Base-by-base conservation (phyloP, 2,888 invertebrate genomes). In the Alentia gelatinosa region DNA sequence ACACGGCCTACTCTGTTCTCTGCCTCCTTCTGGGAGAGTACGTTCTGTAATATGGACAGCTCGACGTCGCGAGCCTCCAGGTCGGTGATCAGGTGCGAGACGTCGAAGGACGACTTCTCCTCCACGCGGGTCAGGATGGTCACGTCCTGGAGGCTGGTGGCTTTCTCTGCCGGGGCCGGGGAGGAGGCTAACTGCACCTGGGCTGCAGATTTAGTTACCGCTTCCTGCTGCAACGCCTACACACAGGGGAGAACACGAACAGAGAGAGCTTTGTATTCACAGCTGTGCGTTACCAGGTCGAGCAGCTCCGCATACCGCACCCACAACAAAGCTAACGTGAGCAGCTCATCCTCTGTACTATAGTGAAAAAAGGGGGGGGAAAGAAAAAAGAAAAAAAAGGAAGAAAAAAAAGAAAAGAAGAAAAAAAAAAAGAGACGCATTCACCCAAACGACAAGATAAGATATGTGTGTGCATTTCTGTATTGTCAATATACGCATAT, bases 51-150 rank as follows among this genome's bases (percentile, higher is more conserved):
- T 15, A 90, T 63, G 19, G 23, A 7, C 56, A 90, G 90, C 63
- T 90, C 90, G 7, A 37, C 90, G 35, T 84, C 42, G n/a, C 35
- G 40, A 1, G 84, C 40, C 19, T 90, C 84, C 26, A 50, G 47
- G 84, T 86, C 50, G 7, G 83, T 50, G 26, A 90, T 79, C 7
- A 90, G 79, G n/a, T 42, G 79, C 9, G 42, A 75, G 33, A 90
- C 79, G 83, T 90, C 90, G 33, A 90, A 79, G 7, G 90, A 56
- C 19, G 90, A 90, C 47, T 90, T 90, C 83, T 90, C 90, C 47
- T 90, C 33, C 1, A 90, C 90, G 9, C 90, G 42, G 33, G 90
- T 90, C 33, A 90, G 74, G 23, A 90, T 74, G n/a, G 90, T 90
- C 42, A 79, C 79, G 33, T 74, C 90, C 50, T 79, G 47, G 35